phyloP scores from a whole-genome alignment of 23 tunicate species.

The Styela clava region DNA sequence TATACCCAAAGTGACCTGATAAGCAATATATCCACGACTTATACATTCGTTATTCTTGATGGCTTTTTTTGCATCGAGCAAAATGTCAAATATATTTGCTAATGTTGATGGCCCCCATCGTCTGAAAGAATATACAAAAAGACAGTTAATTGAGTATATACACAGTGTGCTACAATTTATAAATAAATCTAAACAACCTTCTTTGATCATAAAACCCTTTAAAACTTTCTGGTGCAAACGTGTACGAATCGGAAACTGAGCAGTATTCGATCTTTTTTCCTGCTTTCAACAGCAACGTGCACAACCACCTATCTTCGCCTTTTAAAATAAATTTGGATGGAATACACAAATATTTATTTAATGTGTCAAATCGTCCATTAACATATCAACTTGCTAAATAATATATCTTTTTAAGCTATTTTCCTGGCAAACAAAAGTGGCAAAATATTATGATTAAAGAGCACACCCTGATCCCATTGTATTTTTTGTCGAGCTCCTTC shows the following conservation, averaged over 20 bases:
- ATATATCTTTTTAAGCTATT: no score
- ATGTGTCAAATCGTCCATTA: no score
- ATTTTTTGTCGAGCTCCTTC: not conserved
- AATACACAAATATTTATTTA: no score
- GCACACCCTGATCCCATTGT: not conserved
- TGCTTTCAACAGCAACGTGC: constrained; percentile 78
- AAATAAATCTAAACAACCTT: no score
- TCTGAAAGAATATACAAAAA: no score
- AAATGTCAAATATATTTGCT: constrained; percentile 31
- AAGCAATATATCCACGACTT: constrained; percentile 66
- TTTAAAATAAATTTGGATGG: no score
- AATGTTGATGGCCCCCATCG: constrained; percentile 95
- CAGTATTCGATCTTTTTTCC: constrained; percentile 97
- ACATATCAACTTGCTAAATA: no score
- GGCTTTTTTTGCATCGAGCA: constrained; percentile 63
- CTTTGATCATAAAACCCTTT: constrained; percentile 96
- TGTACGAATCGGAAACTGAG: constrained; percentile 91
- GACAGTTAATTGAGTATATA: no score
- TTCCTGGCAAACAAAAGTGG: no score
- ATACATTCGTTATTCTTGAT: constrained; percentile 66
- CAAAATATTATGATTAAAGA: no score
- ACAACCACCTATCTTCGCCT: constrained; percentile 99
- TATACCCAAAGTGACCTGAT: constrained; percentile 51
- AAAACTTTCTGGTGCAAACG: constrained; percentile 96
- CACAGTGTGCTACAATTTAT: no score